Base-by-base conservation (phyloP, 2,888 invertebrate genomes). In the Callyntrura guangdongensis region DNA sequence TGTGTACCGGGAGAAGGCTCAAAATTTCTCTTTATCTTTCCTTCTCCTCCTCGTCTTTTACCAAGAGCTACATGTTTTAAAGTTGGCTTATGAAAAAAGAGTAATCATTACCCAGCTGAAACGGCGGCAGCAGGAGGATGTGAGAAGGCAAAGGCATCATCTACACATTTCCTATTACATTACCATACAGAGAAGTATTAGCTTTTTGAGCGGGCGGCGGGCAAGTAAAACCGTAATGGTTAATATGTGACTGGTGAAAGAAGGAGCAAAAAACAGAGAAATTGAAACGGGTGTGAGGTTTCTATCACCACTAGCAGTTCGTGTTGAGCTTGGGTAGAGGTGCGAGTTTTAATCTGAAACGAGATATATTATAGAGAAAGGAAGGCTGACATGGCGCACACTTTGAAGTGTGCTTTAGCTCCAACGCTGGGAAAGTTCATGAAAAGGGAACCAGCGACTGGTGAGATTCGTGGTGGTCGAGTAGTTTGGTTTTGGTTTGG, bases 401-500 rank as follows among this genome's bases (percentile, higher is more conserved):
- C 12, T 53, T 22, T 77, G 25, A 53, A 53, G 77, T 77, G 77
- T 53, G 49, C 53, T 53, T 25, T 53, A 45, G 17, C 25, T 9
- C 20, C 25, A n/a, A 17, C 36, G 25, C 12, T 27, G 47, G 11
- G 22, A 25, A 53, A 77, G 25, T 53, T 25, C 6, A 22, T 49
- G 22, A 25, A 22, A 56, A 77, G 53, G 77, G 25, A 77, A 77
- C 22, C 25, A 25, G 25, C 3, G 77, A 6, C 8, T 22, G n/a
- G 25, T 25, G 14, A 74, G 20, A n/a, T 36, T 45, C 14, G 17
- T n/a, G 36, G 74, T 77, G 77, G 77, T 53, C 53, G 77, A 77
- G 53, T 25, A 77, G 53, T 49, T 77, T 77, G 77, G 77, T 77
- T 77, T 77, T 56, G 77, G 53, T 77, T 53, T 77, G 77, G 77